These are phyloP conservation scores for Chaenocephalus aceratus DNA, from an alignment of 2,113 vertebrate species.

Conservation along the genomic window DNA sequence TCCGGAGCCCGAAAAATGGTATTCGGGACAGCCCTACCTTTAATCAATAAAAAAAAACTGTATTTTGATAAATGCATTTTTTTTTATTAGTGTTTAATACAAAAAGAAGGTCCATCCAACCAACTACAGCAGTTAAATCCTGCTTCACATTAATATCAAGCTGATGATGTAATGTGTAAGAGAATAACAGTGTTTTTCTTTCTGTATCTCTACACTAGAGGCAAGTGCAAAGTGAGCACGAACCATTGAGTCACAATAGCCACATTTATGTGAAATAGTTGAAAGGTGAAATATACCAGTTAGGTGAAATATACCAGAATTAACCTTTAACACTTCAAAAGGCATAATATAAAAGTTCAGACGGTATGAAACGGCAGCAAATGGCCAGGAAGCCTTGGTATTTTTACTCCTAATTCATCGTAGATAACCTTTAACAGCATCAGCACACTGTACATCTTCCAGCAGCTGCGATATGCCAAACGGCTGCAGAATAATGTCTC, in stretches of 20 bases:
- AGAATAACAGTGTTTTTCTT: background rate
- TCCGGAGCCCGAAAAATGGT: too few relatives aligned
- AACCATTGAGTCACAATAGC: background rate
- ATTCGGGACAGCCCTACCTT: too few relatives aligned
- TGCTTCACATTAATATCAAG: too few relatives aligned
- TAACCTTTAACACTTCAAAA: background rate
- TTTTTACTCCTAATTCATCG: background rate
- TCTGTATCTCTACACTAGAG: background rate
- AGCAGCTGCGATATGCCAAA: conserved; percentile 56
- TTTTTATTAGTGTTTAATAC: too few relatives aligned
- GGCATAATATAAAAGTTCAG: background rate
- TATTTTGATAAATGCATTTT: too few relatives aligned
- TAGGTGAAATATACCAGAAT: background rate
- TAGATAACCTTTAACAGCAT: conserved; percentile 27
- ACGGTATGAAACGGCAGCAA: background rate
- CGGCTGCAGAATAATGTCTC: conserved; percentile 62
- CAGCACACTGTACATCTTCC: conserved; percentile 37
- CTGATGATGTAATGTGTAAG: too few relatives aligned
- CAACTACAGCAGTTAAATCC: too few relatives aligned
- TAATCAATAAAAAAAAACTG: too few relatives aligned
- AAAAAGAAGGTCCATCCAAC: too few relatives aligned
- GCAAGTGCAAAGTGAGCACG: background rate
- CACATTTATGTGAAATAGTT: background rate
- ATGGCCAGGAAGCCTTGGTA: background rate
- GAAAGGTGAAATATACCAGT: background rate